These are phyloP conservation scores for Meiosimyza platycephala DNA, from an alignment of 2,888 invertebrate species.

Conservation along the genomic window DNA sequence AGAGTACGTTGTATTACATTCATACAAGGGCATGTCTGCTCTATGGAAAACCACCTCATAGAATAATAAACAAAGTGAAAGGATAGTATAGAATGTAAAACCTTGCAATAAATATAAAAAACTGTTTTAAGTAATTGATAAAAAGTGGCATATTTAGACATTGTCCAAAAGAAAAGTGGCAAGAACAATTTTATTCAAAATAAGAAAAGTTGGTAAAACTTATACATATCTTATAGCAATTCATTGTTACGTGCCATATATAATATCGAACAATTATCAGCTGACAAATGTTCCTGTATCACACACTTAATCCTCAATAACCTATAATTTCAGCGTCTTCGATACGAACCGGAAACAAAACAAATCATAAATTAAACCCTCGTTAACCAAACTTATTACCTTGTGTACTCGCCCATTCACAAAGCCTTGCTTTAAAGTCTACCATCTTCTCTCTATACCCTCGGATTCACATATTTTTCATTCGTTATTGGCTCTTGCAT, in stretches of 20 bases:
- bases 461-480: not conserved
- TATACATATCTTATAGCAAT: no score
- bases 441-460: not conserved
- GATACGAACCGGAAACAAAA: slow-evolving; percentile 63
- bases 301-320: not conserved
- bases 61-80: not conserved
- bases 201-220: no score
- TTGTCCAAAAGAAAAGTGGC: no score
- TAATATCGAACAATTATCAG: no score
- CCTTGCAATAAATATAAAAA: not conserved
- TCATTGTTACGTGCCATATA: no score
- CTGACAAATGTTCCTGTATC: not conserved
- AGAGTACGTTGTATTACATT: no score
- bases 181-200: no score
- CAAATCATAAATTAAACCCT: slow-evolving; percentile 67
- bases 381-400: slow-evolving; percentile 64
- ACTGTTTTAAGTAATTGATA: no score
- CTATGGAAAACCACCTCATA: no score
- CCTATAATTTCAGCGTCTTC: not conserved
- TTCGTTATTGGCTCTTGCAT: slow-evolving; percentile 42
- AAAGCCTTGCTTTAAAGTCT: not conserved
- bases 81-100: not conserved
- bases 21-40: no score
- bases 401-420: slow-evolving; percentile 48
- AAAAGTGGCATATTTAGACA: no score